Conservation (phyloP, 2,113 vertebrate species). For the Anser cygnoides region DNA sequence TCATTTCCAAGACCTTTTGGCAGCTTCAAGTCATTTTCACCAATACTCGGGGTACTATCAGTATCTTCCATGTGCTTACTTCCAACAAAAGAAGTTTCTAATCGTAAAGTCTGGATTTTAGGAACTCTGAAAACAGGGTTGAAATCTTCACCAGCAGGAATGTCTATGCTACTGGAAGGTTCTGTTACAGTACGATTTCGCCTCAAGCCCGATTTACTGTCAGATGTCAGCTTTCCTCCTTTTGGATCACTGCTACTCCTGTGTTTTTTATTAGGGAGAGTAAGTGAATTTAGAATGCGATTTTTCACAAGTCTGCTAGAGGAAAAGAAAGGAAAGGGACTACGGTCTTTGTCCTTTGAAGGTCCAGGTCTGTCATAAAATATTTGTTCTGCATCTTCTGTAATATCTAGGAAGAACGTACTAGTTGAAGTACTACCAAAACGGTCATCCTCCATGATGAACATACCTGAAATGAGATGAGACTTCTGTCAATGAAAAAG, state of each 20-base stretch:
- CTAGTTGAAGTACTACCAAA: constrained; percentile 83
- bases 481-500: not conserved
- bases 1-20: constrained; percentile 80
- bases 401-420: constrained; percentile 84
- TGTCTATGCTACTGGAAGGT: constrained; percentile 84
- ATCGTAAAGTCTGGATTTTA: constrained; percentile 88
- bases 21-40: constrained; percentile 81
- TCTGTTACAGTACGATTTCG: constrained; percentile 93
- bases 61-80: constrained; percentile 81
- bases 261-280: constrained; percentile 94
- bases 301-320: constrained; percentile 92
- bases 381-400: constrained; percentile 84
- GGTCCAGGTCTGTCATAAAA: constrained; percentile 88
- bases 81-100: constrained; percentile 93
- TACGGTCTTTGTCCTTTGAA: constrained; percentile 90
- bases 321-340: constrained; percentile 91
- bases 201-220: constrained; percentile 83
- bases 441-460: constrained; percentile 93
- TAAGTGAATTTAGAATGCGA: constrained; percentile 92
- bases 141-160: constrained; percentile 83
- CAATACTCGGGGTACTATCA: constrained; percentile 85
- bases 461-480: constrained; percentile 86
- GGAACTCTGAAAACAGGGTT: constrained; percentile 84
- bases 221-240: constrained; percentile 81
- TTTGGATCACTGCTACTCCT: constrained; percentile 94